Percentiles rank a stretch among this genome's conserved stretches.
These are phyloP conservation scores for Napeogenes inachia DNA, from an alignment of 2,888 invertebrate species.

Conservation along the genomic window DNA sequence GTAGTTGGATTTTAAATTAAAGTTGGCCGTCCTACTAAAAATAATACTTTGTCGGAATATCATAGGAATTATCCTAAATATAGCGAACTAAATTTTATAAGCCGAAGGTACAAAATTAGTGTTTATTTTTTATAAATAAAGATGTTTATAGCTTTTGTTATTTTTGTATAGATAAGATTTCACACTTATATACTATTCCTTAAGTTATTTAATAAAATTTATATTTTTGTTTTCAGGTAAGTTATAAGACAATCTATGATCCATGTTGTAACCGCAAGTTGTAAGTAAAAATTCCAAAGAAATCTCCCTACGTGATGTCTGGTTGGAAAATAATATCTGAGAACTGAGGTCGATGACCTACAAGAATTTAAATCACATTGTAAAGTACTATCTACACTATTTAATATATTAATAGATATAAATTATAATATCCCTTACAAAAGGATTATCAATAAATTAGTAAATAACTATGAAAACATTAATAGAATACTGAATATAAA, in stretches of 20 bases:
- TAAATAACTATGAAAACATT: no score
- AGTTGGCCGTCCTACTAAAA: conserved; percentile 8
- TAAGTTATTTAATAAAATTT: background rate
- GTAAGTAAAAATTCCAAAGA: conserved; percentile 17
- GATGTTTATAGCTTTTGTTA: no score
- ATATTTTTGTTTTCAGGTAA: conserved; percentile 30
- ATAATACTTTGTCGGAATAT: no score
- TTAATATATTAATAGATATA: no score
- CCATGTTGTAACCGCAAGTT: conserved; percentile 20
- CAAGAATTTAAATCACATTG: background rate
- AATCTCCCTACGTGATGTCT: conserved; percentile 15
- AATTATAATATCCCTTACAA: no score
- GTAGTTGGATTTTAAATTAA: conserved; percentile 27
- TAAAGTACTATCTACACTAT: no score
- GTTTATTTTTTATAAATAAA: conserved; percentile 2
- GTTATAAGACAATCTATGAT: conserved; percentile 12
- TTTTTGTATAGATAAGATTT: background rate
- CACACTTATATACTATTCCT: conserved; percentile 8
- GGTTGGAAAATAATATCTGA: conserved; percentile 13
- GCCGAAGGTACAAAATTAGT: conserved; percentile 14
- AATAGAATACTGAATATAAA: no score
- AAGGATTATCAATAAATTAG: no score
- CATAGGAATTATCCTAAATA: no score
- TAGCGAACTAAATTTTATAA: no score
- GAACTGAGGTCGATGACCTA: conserved; percentile 13